Base-by-base conservation (phyloP, 2,888 invertebrate species). In the Tortrix viridana region DNA sequence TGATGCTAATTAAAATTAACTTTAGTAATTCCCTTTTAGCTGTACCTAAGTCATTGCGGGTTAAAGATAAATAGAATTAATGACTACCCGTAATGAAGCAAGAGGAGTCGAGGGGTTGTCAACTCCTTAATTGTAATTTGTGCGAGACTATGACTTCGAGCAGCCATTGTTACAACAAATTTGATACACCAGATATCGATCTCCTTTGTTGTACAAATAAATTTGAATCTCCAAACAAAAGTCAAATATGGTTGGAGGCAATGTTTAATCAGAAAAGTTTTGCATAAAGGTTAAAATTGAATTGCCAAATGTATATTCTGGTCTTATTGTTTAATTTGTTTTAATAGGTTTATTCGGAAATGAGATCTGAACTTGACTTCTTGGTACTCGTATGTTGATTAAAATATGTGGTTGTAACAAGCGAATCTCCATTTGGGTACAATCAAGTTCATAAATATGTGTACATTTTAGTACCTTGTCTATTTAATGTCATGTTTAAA, bases 201-300 rank as follows among this genome's bases (percentile, higher is more conserved):
- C 65, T 62, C 64, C 66, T 65, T 66, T 66, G 65, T 69, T 60
- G 56, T 49, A 63, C 60, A 54, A 63, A 67, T 68, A 58, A 71
- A 67, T 64, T 63, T 60, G 53, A 67, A 66, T 63, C 65, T 60
- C 48, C 37, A 59, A 68, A 69, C 66, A 68, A 67, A 65, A 67
- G 67, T 66, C 60, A 68, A 68, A 68, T 65, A 68, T 67, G 60
- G 56, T 49, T 16, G 44, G 54, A 67, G 65, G 68, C 63, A 63
- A 67, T 67, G 67, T 68, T 68, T 71, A 71, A 71, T 69, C 70
- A 69, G 65, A 60, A 67, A 70, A 69, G 67, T 71, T 69, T 67
- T 57, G 23, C 62, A 65, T 63, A 65, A 66, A 68, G 65, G 67
- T 56, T 57, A 61, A 64, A 32, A 68, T 66, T 58, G 61, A 68